Conservation (phyloP, 2,113 vertebrate genomes). For the Leucosticte australis region DNA sequence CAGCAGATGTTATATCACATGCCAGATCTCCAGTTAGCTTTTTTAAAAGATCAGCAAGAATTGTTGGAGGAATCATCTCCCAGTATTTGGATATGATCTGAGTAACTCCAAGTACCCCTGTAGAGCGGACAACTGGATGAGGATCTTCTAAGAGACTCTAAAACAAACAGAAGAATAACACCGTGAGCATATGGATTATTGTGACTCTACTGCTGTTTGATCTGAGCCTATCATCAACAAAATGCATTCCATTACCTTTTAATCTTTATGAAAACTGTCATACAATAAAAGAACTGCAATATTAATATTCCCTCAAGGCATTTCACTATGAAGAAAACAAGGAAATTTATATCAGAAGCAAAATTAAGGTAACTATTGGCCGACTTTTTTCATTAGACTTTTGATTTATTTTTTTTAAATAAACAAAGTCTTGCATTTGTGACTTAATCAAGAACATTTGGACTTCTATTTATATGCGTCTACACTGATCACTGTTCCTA, state of each 20-base stretch:
- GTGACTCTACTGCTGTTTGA: neutral
- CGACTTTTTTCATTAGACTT: neutral
- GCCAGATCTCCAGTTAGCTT: conserved; percentile 83
- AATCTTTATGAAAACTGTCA: neutral
- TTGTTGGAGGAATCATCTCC: conserved; percentile 87
- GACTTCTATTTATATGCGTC: neutral
- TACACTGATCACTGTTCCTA: neutral
- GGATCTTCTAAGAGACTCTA: conserved; percentile 89
- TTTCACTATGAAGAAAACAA: neutral
- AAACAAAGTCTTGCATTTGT: neutral
- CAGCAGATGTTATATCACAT: conserved; percentile 82
- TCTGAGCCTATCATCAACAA: neutral
- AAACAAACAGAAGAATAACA: neutral
- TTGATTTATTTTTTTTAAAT: neutral
- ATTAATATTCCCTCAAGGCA: neutral
- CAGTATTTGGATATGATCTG: conserved; percentile 89
- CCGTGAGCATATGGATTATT: neutral
- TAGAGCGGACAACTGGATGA: conserved; percentile 86
- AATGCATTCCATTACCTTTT: neutral
- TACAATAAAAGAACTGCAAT: neutral
- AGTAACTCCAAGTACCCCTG: conserved; percentile 86
- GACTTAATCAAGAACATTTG: neutral
- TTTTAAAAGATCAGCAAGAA: conserved; percentile 87
- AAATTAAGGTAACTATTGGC: neutral
- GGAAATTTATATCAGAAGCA: neutral